phyloP scores from a whole-genome alignment of 2,888 invertebrate species.

The Microctonus brassicae region DNA sequence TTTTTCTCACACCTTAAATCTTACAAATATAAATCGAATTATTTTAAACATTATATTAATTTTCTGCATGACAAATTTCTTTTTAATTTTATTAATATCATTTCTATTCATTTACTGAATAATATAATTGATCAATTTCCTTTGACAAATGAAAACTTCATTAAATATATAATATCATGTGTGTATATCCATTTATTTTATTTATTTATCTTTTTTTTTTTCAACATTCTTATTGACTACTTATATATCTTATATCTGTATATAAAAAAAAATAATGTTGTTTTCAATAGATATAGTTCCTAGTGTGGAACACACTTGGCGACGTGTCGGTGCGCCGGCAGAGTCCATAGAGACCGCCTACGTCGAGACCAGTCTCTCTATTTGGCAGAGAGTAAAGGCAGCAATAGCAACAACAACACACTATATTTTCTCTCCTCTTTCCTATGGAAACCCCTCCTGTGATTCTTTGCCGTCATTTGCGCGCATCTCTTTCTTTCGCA shows the following conservation, averaged over 20 bases:
- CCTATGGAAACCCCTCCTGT: not conserved
- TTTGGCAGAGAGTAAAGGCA: constrained; percentile 53
- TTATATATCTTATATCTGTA: not conserved
- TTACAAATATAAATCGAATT: too few relatives aligned
- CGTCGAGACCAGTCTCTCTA: constrained; percentile 62
- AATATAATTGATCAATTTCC: constrained; percentile 15
- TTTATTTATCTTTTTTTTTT: not conserved
- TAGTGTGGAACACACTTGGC: constrained; percentile 17
- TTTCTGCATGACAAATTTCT: not conserved
- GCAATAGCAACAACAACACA: not conserved
- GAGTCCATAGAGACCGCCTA: constrained; percentile 57
- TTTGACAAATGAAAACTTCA: constrained; percentile 29
- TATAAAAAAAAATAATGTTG: constrained; percentile 13
- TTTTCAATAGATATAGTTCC: constrained; percentile 28
- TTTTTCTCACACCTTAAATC: too few relatives aligned
- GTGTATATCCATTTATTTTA: constrained; percentile 2
- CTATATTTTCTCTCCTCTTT: constrained; percentile 3
- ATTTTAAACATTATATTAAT: too few relatives aligned
- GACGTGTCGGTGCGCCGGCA: constrained; percentile 28
- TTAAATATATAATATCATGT: constrained; percentile 11
- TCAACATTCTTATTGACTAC: not conserved
- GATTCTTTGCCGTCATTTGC: not conserved
- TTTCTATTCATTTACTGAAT: not conserved
- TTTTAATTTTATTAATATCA: not conserved
- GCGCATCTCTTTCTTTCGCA: not conserved